Percentiles rank a stretch among this genome's conserved stretches.
Conservation (phyloP, 2,113 vertebrate genomes). For the Dascyllus trimaculatus region DNA sequence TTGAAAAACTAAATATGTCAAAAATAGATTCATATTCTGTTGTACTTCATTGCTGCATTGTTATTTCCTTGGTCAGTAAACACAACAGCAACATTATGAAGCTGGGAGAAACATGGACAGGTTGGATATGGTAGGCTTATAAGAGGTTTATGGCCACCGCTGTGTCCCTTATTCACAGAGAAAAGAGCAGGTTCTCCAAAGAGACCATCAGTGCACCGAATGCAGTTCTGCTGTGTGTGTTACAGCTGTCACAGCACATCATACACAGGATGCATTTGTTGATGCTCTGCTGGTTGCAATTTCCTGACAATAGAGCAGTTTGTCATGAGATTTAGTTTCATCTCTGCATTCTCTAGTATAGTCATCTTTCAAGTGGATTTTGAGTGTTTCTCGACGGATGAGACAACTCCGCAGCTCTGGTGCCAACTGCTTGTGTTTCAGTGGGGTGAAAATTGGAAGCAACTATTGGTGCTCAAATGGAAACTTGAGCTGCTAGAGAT, state of each 20-base stretch:
- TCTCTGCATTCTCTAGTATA: neutral
- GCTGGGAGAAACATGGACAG: no score
- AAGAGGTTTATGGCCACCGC: neutral
- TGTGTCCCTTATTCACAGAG: neutral
- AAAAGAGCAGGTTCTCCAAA: neutral
- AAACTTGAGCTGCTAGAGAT: neutral
- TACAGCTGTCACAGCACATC: neutral
- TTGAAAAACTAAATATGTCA: no score
- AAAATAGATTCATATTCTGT: no score
- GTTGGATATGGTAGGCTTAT: no score
- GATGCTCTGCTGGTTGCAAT: neutral
- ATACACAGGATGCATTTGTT: neutral
- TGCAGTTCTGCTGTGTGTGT: neutral
- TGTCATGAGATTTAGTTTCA: conserved; percentile 11
- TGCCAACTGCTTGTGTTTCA: neutral
- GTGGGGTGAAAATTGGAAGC: neutral
- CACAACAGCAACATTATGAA: neutral
- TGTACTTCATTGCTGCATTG: neutral
- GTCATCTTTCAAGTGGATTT: conserved; percentile 17
- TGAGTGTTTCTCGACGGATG: neutral
- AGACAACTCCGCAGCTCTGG: neutral
- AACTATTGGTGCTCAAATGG: no score
- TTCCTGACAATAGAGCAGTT: neutral
- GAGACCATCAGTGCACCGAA: neutral
- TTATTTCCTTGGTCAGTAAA: neutral